A percentile compares a stretch with the other conserved stretches of the same genome.
Conservation (phyloP, 2,797 vertebrate genomes). For the Sebastes nivosus region DNA sequence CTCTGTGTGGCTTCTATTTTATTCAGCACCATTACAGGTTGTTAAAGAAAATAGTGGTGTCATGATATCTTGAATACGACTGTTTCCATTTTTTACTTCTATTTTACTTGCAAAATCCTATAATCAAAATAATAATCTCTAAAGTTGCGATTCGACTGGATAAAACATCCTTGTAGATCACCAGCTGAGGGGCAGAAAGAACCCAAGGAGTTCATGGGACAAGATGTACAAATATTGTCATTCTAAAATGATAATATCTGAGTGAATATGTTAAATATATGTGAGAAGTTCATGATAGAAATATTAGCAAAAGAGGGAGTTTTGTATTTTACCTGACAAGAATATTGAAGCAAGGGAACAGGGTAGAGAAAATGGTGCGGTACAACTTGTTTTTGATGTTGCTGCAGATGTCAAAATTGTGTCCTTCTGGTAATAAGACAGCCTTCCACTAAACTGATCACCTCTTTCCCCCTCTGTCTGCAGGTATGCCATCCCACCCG, state of each 20-base stretch:
- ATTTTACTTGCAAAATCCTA: not conserved
- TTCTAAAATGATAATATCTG: not conserved
- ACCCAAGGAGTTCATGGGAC: not conserved
- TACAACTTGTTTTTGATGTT: not conserved
- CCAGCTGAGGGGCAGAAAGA: not conserved
- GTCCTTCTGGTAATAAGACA: not conserved
- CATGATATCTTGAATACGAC: not conserved
- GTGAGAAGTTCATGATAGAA: not conserved
- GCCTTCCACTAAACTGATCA: not conserved
- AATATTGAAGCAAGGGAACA: not conserved
- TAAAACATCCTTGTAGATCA: not conserved
- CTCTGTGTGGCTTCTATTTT: not conserved
- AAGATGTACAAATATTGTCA: not conserved
- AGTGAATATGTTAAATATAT: not conserved
- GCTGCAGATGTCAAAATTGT: not conserved
- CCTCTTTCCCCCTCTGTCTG: constrained; percentile 21
- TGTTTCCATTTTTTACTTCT: not conserved
- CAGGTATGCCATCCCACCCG: constrained; percentile 83
- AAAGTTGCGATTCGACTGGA: not conserved
- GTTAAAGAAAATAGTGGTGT: not conserved
- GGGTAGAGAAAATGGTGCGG: not conserved
- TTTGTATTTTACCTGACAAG: not conserved
- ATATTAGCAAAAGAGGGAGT: not conserved
- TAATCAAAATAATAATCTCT: not conserved
- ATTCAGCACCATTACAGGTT: not conserved